A percentile compares a stretch with the other conserved stretches of the same genome.
These are phyloP conservation scores for Holacanthus passer DNA, from an alignment of 2,113 vertebrate genomes.

Conservation along the genomic window DNA sequence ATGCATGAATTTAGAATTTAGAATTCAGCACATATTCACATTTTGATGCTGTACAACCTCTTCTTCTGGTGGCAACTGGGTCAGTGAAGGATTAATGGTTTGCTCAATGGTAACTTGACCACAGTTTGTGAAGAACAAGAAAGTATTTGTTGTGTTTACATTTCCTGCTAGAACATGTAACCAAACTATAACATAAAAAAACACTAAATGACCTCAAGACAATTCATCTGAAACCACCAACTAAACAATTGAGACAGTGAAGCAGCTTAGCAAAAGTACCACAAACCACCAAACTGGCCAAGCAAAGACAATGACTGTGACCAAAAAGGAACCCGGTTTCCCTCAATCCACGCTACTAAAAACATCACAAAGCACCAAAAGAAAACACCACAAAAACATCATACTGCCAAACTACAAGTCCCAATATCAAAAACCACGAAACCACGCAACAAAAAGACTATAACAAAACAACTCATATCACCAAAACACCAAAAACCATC, in stretches of 20 bases:
- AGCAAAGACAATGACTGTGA: no score
- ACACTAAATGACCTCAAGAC: not conserved
- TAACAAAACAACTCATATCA: no score
- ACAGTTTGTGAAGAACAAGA: not conserved
- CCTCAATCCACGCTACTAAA: no score
- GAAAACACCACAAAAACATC: no score
- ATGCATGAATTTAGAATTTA: no score
- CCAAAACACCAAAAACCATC: no score
- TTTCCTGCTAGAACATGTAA: not conserved
- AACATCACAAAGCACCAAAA: no score
- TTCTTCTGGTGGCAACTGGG: not conserved
- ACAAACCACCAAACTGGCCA: not conserved
- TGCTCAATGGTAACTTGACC: not conserved
- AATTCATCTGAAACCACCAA: not conserved
- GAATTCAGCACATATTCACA: not conserved
- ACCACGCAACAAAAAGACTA: no score
- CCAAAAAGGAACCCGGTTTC: no score
- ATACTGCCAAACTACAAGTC: no score
- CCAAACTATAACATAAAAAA: not conserved
- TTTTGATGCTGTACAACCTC: not conserved
- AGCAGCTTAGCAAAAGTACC: not conserved
- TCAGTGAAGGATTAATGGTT: not conserved
- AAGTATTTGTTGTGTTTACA: not conserved
- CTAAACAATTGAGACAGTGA: not conserved
- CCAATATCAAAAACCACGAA: no score